These are phyloP conservation scores for Enhydra lutris DNA, from an alignment of 2,113 vertebrate species.

Conservation along the genomic window DNA sequence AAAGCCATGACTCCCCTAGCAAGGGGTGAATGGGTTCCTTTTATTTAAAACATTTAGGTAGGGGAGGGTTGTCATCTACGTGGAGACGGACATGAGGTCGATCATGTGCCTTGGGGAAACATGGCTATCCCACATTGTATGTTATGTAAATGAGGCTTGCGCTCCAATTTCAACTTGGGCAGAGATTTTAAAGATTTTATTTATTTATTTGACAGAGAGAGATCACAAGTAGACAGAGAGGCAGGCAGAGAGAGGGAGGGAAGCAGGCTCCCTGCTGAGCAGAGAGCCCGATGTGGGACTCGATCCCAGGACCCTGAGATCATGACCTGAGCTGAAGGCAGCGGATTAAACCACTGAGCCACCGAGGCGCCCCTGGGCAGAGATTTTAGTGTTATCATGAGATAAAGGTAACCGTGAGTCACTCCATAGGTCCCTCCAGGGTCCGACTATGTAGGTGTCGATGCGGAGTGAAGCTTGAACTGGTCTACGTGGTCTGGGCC, in stretches of 20 bases:
- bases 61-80: not conserved
- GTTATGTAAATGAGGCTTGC: not conserved
- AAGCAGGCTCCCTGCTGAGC: no score
- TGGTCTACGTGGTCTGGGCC: not conserved
- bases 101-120: not conserved
- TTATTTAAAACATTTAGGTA: not conserved
- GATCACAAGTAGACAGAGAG: no score
- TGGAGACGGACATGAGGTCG: rapidly evolving
- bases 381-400: not conserved
- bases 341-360: no score
- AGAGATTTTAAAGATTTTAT: no score
- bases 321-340: no score
- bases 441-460: not conserved
- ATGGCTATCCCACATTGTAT: not conserved
- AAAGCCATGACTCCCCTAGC: not conserved
- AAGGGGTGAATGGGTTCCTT: not conserved
- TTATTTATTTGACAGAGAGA: no score
- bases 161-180: not conserved
- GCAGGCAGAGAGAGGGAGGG: no score
- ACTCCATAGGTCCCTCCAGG: not conserved
- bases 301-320: no score
- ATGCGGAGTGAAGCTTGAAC: not conserved
- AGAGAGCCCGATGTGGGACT: no score
- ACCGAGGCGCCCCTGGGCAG: no score
- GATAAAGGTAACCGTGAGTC: not conserved